A percentile compares a stretch with the other conserved stretches of the same genome.
Conservation (phyloP, 2,797 vertebrate genomes). For the Typhlichthys eigenmanni region DNA sequence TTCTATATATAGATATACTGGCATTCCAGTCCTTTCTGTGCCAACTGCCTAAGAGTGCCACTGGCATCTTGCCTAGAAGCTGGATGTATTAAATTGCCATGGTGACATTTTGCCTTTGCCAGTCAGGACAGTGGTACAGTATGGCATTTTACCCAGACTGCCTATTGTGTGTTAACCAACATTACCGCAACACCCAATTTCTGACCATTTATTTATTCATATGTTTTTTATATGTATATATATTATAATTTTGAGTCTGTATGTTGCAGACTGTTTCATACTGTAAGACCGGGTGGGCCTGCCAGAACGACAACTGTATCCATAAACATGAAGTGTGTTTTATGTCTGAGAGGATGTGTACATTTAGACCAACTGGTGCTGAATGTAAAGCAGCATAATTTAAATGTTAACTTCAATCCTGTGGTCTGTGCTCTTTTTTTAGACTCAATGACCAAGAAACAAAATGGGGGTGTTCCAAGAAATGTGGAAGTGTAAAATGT, state of each 20-base stretch:
- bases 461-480: slow-evolving; percentile 30
- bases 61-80: slow-evolving; percentile 51
- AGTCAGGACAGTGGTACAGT: slow-evolving; percentile 37
- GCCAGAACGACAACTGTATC: slow-evolving; percentile 42
- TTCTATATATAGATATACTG: neutral
- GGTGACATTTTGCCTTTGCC: slow-evolving; percentile 44
- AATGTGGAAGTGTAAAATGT: slow-evolving; percentile 51
- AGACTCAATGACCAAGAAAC: slow-evolving; percentile 53
- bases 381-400: slow-evolving; percentile 54
- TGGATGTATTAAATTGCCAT: slow-evolving; percentile 54
- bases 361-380: slow-evolving; percentile 26
- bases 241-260: neutral
- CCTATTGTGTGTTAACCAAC: slow-evolving; percentile 45
- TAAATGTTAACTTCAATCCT: slow-evolving; percentile 56
- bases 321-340: slow-evolving; percentile 34
- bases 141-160: slow-evolving; percentile 41
- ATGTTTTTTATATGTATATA: too few species aligned
- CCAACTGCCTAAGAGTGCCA: slow-evolving; percentile 45
- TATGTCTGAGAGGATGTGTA: slow-evolving; percentile 32
- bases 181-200: slow-evolving; percentile 29
- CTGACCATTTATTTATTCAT: neutral
- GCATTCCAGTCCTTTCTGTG: slow-evolving; percentile 27
- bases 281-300: slow-evolving; percentile 40
- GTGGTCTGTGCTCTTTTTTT: slow-evolving; percentile 53
- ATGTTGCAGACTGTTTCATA: slow-evolving; percentile 22